These are phyloP conservation scores for Himalopsyche japonica DNA, from an alignment of 2,888 invertebrate genomes.

Conservation along the genomic window DNA sequence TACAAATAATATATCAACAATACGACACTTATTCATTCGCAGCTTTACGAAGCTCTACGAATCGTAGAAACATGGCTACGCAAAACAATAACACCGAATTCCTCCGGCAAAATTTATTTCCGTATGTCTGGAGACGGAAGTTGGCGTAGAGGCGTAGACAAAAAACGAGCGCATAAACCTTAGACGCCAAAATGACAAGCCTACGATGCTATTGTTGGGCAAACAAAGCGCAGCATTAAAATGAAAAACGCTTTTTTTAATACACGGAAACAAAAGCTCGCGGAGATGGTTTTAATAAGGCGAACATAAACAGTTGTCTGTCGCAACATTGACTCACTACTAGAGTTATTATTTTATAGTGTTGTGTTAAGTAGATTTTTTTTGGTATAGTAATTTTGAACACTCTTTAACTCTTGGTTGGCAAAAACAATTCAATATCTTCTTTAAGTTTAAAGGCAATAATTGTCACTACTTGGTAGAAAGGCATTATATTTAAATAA, in stretches of 20 bases:
- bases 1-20: background rate
- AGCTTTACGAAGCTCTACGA: background rate
- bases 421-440: too few species aligned
- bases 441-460: too few species aligned
- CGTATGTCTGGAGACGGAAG: background rate
- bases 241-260: background rate
- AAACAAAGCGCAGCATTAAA: background rate
- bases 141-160: background rate
- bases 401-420: too few species aligned
- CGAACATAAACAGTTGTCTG: background rate
- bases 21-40: background rate
- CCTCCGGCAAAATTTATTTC: background rate
- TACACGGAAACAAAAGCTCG: background rate
- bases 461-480: too few species aligned
- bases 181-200: background rate
- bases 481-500: too few species aligned
- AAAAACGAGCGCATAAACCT: background rate
- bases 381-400: too few species aligned
- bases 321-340: background rate
- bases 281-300: background rate
- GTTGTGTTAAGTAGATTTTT: too few species aligned
- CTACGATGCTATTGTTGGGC: background rate
- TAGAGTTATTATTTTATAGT: too few species aligned
- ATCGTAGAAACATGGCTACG: background rate
- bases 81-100: background rate